Percentiles rank a stretch among this genome's conserved stretches.
Evolutionary conservation across 2,888 invertebrate species (phyloP).

Genomic region (Quadroppia sp.): DNA sequence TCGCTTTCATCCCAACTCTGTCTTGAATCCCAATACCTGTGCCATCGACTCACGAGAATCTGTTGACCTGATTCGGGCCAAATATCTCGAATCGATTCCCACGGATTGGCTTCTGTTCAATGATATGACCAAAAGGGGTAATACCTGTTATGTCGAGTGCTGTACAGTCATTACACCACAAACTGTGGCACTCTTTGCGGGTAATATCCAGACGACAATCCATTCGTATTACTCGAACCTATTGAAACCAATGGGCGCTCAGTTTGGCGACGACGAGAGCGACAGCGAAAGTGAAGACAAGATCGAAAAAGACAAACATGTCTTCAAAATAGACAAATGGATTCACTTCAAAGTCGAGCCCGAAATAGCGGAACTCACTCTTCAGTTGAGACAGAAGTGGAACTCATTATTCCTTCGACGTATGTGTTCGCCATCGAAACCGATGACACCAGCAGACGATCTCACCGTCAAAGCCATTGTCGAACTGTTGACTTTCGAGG

Average conservation of each 20-base stretch:
- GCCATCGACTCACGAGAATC: slow-evolving; percentile 50
- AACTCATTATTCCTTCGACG: slow-evolving; percentile 64
- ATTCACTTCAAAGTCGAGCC: slow-evolving; percentile 66
- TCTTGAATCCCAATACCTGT: slow-evolving; percentile 57
- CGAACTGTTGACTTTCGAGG: slow-evolving; percentile 66
- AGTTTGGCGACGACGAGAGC: slow-evolving; percentile 50
- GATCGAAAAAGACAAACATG: slow-evolving; percentile 56
- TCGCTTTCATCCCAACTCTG: slow-evolving; percentile 62
- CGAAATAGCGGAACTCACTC: slow-evolving; percentile 63
- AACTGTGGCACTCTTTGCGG: slow-evolving; percentile 73
- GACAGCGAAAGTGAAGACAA: slow-evolving; percentile 60
- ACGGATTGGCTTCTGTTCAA: slow-evolving; percentile 83
- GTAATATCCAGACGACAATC: slow-evolving; percentile 51
- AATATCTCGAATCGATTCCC: slow-evolving; percentile 58
- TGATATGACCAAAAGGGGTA: slow-evolving; percentile 69
- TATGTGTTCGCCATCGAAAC: slow-evolving; percentile 55
- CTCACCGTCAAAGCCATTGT: slow-evolving; percentile 65
- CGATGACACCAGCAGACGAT: slow-evolving; percentile 61
- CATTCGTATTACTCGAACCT: neutral
- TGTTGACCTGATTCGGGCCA: slow-evolving; percentile 52
- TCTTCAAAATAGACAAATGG: slow-evolving; percentile 69
- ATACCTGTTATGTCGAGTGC: slow-evolving; percentile 67
- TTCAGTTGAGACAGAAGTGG: slow-evolving; percentile 68
- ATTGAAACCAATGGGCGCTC: neutral
- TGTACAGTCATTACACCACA: slow-evolving; percentile 76